Evolutionary conservation across 1,140 invertebrate species (phyloP), one percentile per base, ranked within the genome.

Genomic region (Zaprionus lachaisei): DNA sequence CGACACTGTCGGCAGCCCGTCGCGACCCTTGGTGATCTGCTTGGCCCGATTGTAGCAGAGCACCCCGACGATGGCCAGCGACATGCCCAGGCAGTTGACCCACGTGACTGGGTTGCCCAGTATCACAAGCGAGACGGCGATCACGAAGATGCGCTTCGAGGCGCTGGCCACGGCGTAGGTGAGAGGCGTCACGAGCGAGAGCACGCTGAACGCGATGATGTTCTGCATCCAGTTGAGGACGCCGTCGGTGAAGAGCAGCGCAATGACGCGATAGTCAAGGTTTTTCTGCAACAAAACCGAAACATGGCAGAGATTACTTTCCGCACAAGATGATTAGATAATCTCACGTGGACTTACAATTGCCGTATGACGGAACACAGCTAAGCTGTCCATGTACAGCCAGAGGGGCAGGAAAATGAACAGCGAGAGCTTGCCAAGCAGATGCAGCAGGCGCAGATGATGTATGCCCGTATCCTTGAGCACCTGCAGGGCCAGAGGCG

Each of bases 131-230:
- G 98, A 99, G 24, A 97, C 95, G 22, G 95, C 96, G 81, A 99
- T 99, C 20, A 99, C 97, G 71, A 97, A 97, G 75, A 99, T 97
- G 80, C 98, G 94, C 93, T 99, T 99, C n/a, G 97, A 97, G 14
- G 98, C 97, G 93, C 97, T 99, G 15, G 98, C 97, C 22, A 99
- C 98, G 0, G 98, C 97, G 93, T 99, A 99, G 0, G 98, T 98
- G 24, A 99, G 94, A 17, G 98, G 98, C 15, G 98, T 96, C 2
- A 99, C 97, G 66, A 98, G 93, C 24, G 96, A 96, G 68, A 99
- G 94, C 26, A 99, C 96, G 70, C 97, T 98, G 93, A 99, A 99
- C 0, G 98, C 98, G 24, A 99, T 95, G 64, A 99, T 96, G 91
- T 99, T 99, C 93, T 99, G 98, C 70, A 98, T 93, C 96, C 98